phyloP scores from a whole-genome alignment of 1,140 invertebrate species.

The Bombus consobrinus region DNA sequence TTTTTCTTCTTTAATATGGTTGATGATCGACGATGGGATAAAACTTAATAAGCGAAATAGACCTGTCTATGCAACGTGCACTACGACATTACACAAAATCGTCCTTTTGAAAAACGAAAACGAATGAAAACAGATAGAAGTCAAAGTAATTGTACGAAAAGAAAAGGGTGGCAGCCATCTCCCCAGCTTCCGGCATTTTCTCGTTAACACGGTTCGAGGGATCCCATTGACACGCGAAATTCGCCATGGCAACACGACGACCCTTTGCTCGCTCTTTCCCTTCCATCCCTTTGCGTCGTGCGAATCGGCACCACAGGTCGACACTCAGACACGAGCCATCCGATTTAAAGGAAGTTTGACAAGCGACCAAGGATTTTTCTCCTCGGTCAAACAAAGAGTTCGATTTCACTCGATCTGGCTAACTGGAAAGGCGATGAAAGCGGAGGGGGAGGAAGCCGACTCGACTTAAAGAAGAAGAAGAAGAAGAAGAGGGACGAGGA shows the following conservation, averaged over 20 bases:
- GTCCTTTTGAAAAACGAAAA: not conserved
- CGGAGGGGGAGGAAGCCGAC: not conserved
- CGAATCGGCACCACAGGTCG: constrained; percentile 32
- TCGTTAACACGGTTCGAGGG: constrained; percentile 55
- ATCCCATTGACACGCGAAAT: constrained; percentile 49
- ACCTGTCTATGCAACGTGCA: too few relatives aligned
- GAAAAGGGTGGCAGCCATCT: not conserved
- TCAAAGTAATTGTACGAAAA: not conserved
- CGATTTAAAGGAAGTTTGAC: constrained; percentile 48
- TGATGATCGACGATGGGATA: too few relatives aligned
- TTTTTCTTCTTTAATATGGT: too few relatives aligned
- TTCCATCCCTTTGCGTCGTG: not conserved
- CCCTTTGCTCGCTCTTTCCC: not conserved
- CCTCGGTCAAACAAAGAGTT: constrained; percentile 58
- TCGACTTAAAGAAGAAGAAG: too few relatives aligned
- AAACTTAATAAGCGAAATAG: not conserved
- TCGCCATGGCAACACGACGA: constrained; percentile 51
- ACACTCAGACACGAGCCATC: constrained; percentile 20
- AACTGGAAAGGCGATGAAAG: not conserved
- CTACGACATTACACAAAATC: not conserved
- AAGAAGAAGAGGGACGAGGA: not conserved
- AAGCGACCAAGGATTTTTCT: constrained; percentile 17
- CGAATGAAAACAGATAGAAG: not conserved
- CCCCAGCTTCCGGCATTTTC: constrained; percentile 36
- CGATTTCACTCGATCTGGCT: constrained; percentile 36